Evolutionary conservation across 2,888 invertebrate species (phyloP), one percentile per base, ranked within the genome.

Genomic region (Cybosia mesomella): DNA sequence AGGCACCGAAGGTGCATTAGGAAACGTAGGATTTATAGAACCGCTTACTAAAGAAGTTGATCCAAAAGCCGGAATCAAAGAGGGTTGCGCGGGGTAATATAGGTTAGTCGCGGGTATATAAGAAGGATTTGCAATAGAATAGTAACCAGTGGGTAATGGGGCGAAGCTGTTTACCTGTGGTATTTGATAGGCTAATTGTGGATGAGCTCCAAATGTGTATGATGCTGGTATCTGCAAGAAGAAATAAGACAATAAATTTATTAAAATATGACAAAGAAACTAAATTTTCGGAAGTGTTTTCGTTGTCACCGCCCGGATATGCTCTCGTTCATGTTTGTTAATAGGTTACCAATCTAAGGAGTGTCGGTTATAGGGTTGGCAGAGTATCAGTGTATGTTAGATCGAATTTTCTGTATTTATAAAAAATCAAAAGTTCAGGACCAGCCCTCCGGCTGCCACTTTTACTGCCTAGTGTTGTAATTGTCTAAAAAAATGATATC

Each of bases 191-290:
- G 88, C 82, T 10, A 87, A 79, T 64, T 92, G 92, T 7, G 91
- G 91, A 13, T 85, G 89, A 43, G 87, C 78, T 59, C 85, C 87
- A 28, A 89, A 73, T 2, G 88, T 76, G 67, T 87, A 87, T 10
- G 88, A 74, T 7, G 86, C 72, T 21, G 93, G 92, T 43, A 92
- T 67, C 93, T 94, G 86, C 28, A 86, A 87, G 76, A 21, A 75
- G 1, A 49, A 71, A 73, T 67, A 21, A 49, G 8, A 13, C 5
- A 28, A 24, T 55, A 13, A 5, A 55, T 15, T 7, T 18, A 39
- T 9, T 36, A 21, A 15, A 18, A 18, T 15, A 9, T n/a, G n/a
- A 57, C 2, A 58, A 28, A 28, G 28, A 28, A 28, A 15, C 18
- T n/a, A n/a, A n/a, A n/a, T n/a, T n/a, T n/a, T n/a, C n/a, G n/a